phyloP scores from a whole-genome alignment of 2,888 invertebrate species.

The Serripes groenlandicus region DNA sequence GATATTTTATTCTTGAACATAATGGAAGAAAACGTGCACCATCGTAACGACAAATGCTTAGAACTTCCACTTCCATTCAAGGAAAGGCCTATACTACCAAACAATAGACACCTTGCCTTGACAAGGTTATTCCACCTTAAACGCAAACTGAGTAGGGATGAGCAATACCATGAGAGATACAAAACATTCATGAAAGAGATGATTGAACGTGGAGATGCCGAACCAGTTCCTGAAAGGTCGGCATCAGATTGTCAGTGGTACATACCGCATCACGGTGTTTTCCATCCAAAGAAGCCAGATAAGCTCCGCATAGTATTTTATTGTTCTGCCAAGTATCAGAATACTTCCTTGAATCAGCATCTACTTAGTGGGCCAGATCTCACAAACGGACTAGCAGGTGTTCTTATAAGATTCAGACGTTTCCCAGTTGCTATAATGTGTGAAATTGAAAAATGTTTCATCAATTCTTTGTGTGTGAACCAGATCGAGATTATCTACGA shows the following conservation, averaged over 20 bases:
- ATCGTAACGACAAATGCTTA: slow-evolving; percentile 19
- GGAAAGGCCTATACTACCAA: slow-evolving; percentile 22
- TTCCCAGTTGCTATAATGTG: not conserved
- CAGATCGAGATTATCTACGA: not conserved
- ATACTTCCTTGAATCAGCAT: slow-evolving; percentile 28
- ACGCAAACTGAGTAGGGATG: slow-evolving; percentile 6
- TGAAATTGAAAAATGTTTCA: not conserved
- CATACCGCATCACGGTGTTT: slow-evolving; percentile 35
- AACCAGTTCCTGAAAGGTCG: slow-evolving; percentile 4
- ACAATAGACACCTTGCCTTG: slow-evolving; percentile 39
- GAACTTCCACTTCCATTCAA: slow-evolving; percentile 54
- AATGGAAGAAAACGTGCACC: slow-evolving; percentile 16
- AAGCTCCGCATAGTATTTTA: slow-evolving; percentile 53
- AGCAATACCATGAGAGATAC: slow-evolving; percentile 10
- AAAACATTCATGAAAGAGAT: slow-evolving; percentile 26
- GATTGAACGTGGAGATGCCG: slow-evolving; percentile 34
- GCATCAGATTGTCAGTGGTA: slow-evolving; percentile 19
- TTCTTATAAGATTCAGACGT: slow-evolving; percentile 46
- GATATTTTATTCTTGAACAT: slow-evolving; percentile 14
- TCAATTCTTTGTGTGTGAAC: not conserved
- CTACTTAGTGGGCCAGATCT: slow-evolving; percentile 65
- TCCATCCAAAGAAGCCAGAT: slow-evolving; percentile 42
- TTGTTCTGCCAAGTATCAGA: slow-evolving; percentile 38
- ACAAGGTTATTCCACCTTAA: slow-evolving; percentile 14
- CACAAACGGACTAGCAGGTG: slow-evolving; percentile 60